Conservation (phyloP, 1,140 invertebrate species). For the Pinna nobilis region DNA sequence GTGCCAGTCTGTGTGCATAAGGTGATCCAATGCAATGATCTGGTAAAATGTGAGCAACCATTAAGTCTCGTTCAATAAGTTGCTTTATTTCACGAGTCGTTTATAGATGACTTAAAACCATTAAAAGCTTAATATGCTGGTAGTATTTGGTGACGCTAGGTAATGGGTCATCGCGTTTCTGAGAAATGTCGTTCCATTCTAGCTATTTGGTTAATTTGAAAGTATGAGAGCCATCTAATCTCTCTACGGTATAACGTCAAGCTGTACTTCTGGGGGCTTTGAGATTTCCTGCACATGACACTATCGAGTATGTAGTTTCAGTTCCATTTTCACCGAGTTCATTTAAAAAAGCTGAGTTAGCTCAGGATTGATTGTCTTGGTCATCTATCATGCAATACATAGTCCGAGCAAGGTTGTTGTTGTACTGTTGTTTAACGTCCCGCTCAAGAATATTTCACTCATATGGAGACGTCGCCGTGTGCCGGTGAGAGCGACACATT, state of each 20-base stretch:
- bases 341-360: constrained; percentile 12
- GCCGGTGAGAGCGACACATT: too few species aligned
- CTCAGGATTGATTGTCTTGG: constrained; percentile 27
- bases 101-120: constrained; percentile 23
- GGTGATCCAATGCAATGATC: constrained; percentile 20
- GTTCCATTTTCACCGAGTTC: background rate
- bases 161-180: too few species aligned
- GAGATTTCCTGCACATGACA: constrained; percentile 14
- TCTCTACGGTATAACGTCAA: background rate
- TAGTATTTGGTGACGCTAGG: too few species aligned
- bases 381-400: constrained; percentile 29
- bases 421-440: too few species aligned
- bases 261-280: background rate
- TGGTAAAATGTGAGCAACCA: constrained; percentile 16
- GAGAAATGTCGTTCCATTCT: too few species aligned
- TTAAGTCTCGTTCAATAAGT: constrained; percentile 24
- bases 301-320: constrained; percentile 6
- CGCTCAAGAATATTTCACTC: too few species aligned
- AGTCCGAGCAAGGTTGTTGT: background rate
- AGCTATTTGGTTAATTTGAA: too few species aligned
- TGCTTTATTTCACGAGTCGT: constrained; percentile 3
- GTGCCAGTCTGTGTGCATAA: constrained; percentile 27
- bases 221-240: too few species aligned
- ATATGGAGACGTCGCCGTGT: too few species aligned
- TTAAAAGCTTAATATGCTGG: too few species aligned